Conservation (phyloP, 1,140 invertebrate species). For the Drosophila pseudoobscura region DNA sequence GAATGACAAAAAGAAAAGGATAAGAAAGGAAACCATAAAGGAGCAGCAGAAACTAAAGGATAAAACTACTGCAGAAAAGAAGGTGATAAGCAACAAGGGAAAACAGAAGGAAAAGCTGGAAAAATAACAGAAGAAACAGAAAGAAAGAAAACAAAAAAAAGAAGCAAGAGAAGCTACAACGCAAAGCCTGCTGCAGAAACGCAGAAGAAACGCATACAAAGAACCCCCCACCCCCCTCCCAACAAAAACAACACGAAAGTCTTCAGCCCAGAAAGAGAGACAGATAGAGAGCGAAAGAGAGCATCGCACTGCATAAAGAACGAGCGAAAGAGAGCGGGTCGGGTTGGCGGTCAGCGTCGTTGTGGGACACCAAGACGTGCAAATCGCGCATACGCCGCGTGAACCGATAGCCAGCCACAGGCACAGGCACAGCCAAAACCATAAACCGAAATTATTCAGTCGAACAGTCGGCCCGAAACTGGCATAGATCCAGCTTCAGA, state of each 20-base stretch:
- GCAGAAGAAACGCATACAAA: constrained; percentile 52
- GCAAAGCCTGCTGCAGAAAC: too few relatives aligned
- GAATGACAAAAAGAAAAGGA: too few relatives aligned
- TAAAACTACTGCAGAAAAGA: too few relatives aligned
- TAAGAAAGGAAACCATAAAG: too few relatives aligned
- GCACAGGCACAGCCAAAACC: constrained; percentile 8
- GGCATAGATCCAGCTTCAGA: background rate
- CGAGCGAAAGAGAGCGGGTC: constrained; percentile 14
- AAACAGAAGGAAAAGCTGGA: too few relatives aligned
- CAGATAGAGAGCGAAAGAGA: constrained; percentile 6
- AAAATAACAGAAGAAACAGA: too few relatives aligned
- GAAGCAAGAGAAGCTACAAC: too few relatives aligned
- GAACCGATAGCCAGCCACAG: constrained; percentile 42
- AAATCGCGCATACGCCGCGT: constrained; percentile 75
- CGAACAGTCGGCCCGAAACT: constrained; percentile 3
- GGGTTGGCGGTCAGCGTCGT: constrained; percentile 36
- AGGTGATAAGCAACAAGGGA: too few relatives aligned
- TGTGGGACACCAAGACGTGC: constrained; percentile 45
- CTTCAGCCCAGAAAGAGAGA: constrained; percentile 7
- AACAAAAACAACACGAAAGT: constrained; percentile 18
- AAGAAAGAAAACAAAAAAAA: too few relatives aligned
- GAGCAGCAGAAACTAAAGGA: too few relatives aligned
- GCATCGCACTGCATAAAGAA: background rate
- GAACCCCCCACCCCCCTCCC: constrained; percentile 40
- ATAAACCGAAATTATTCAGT: background rate